Conservation (phyloP, 1,140 invertebrate genomes). For the Thereuonema tuberculata region DNA sequence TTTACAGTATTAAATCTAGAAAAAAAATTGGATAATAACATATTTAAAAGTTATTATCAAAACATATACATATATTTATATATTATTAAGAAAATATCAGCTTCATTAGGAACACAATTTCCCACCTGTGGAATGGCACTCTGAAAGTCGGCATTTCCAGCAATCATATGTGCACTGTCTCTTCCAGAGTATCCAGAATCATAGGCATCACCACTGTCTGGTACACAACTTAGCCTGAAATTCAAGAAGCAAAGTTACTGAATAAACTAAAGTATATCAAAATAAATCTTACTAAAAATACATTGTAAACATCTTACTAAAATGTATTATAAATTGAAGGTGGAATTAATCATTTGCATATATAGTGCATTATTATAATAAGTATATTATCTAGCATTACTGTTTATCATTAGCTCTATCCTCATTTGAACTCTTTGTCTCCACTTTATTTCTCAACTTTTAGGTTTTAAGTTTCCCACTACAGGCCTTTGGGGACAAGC, state of each 20-base stretch:
- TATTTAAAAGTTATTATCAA: constrained; percentile 4
- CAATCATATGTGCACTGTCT: constrained; percentile 44
- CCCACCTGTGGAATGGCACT: constrained; percentile 34
- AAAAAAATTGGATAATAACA: not conserved
- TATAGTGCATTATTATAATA: no score
- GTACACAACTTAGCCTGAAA: constrained; percentile 27
- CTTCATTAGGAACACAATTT: not conserved
- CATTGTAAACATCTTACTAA: no score
- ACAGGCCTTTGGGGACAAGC: no score
- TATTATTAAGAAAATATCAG: constrained; percentile 1
- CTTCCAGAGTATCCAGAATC: constrained; percentile 40
- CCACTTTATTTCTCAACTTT: no score
- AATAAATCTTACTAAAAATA: not conserved
- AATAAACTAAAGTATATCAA: constrained; percentile 5
- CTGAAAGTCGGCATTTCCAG: constrained; percentile 51
- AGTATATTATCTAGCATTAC: no score
- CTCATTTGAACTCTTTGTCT: no score
- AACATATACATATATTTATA: not conserved
- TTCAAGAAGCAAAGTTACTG: constrained; percentile 11
- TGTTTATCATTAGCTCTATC: no score
- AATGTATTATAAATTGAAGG: no score
- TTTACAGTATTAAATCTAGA: not conserved
- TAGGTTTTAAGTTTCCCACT: no score
- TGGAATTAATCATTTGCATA: no score
- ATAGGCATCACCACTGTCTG: constrained; percentile 32